Conservation (phyloP, 2,797 vertebrate genomes). For the Xenopus petersii region DNA sequence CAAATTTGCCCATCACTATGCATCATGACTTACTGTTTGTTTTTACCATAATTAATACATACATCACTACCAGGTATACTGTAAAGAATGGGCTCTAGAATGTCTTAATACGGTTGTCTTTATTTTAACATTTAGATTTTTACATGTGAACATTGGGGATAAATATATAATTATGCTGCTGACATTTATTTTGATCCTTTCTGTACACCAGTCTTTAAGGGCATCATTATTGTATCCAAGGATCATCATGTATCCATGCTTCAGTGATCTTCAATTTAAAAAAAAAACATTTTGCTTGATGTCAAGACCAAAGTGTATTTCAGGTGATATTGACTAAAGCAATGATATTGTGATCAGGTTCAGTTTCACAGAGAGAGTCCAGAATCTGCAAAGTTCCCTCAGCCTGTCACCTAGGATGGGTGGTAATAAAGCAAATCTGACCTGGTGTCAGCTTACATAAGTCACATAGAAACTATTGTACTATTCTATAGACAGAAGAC, state of each 20-base stretch:
- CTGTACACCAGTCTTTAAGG: constrained; percentile 17
- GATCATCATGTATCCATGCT: constrained; percentile 12
- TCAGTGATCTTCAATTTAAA: constrained; percentile 46
- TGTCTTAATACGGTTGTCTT: no score
- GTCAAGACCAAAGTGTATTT: constrained; percentile 49
- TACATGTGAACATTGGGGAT: not conserved
- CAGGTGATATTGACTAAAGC: constrained; percentile 49
- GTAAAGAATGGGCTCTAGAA: no score
- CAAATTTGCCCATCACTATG: no score
- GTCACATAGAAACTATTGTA: constrained; percentile 65
- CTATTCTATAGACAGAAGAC: constrained; percentile 60
- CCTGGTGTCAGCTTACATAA: constrained; percentile 48
- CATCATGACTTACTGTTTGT: no score
- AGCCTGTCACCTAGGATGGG: constrained; percentile 42
- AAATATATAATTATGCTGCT: not conserved
- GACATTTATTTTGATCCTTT: constrained; percentile 35
- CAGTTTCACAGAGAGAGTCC: constrained; percentile 39
- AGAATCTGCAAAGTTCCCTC: constrained; percentile 38
- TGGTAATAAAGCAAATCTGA: constrained; percentile 42
- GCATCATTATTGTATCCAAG: constrained; percentile 15
- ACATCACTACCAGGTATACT: no score
- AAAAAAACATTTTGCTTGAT: constrained; percentile 6
- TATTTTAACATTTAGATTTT: no score
- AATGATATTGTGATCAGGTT: constrained; percentile 29
- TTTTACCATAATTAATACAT: no score